Evolutionary conservation across 2,113 vertebrate genomes (phyloP).

Genomic region (Brachyhypopomus gauderio): DNA sequence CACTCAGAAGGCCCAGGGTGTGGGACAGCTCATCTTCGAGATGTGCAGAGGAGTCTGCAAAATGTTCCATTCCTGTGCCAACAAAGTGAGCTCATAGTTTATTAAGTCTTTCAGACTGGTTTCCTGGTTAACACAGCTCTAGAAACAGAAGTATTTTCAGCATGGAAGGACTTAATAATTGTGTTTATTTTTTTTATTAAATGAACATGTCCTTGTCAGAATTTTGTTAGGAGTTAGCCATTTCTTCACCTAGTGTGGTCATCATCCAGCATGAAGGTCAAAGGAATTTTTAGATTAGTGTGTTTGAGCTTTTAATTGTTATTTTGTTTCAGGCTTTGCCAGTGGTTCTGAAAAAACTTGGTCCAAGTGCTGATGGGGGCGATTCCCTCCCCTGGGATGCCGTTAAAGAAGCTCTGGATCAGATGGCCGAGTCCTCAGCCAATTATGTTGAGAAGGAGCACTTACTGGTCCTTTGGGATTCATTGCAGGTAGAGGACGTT

Average conservation of each 20-base stretch:
- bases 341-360: constrained; percentile 83
- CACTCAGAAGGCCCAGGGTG: constrained; percentile 84
- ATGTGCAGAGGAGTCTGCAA: constrained; percentile 94
- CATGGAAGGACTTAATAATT: neutral
- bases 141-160: neutral
- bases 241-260: neutral
- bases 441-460: constrained; percentile 81
- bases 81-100: constrained; percentile 72
- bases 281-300: neutral
- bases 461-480: constrained; percentile 83
- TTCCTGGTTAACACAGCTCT: neutral
- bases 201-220: too few relatives aligned
- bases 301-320: neutral
- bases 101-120: neutral
- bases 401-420: constrained; percentile 81
- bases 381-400: constrained; percentile 78
- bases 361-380: constrained; percentile 76
- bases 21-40: constrained; percentile 91
- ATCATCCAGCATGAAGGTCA: neutral
- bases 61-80: constrained; percentile 92
- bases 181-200: neutral
- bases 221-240: neutral
- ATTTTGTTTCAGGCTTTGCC: constrained; percentile 76
- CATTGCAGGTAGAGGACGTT: constrained; percentile 77
- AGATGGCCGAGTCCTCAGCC: constrained; percentile 80